Evolutionary conservation across 2,113 vertebrate species (phyloP), one percentile per base, ranked within the genome.

Genomic region (Apodemus sylvaticus): DNA sequence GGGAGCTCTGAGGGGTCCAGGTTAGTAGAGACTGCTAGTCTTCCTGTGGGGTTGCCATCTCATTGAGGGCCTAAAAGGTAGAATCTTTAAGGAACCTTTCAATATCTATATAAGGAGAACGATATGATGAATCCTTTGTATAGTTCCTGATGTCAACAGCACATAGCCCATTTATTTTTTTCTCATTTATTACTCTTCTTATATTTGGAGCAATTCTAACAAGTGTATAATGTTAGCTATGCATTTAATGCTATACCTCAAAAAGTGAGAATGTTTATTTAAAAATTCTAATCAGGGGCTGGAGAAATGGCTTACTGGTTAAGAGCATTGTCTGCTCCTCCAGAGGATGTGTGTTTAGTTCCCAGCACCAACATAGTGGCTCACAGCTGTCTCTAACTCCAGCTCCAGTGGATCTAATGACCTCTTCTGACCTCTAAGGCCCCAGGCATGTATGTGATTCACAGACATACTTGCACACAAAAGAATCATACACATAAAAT

Each of bases 171-270:
- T 87, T 92, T 70, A 71, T 77, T 92, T 83, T 82, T 78, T 94
- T 48, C 4, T 92, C 26, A 68, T 55, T 91, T 48, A 79, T 62
- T 93, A 66, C 29, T 66, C 36, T 39, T 90, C 4, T 86, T 94
- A 16, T n/a, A 82, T 89, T 81, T 78, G n/a, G 94, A 78, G 68
- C 58, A 94, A 85, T 92, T 81, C 60, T 83, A 91, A 51, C 34
- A 66, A 29, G 68, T 26, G 5, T 70, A 62, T 90, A 16, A 89
- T 91, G 89, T 96, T 58, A 78, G 74, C 14, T 48, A 82, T 31
- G 29, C 77, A 92, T 94, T 95, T 74, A 11, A 93, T 29, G 53
- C 53, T 68, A 29, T 78, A 36, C 71, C 8, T 91, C 26, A 62
- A 26, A 60, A 68, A 76, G 20, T 86, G 78, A 86, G 53, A 82